Base-by-base conservation (phyloP, 2,888 invertebrate genomes). In the Byasa hedistus region DNA sequence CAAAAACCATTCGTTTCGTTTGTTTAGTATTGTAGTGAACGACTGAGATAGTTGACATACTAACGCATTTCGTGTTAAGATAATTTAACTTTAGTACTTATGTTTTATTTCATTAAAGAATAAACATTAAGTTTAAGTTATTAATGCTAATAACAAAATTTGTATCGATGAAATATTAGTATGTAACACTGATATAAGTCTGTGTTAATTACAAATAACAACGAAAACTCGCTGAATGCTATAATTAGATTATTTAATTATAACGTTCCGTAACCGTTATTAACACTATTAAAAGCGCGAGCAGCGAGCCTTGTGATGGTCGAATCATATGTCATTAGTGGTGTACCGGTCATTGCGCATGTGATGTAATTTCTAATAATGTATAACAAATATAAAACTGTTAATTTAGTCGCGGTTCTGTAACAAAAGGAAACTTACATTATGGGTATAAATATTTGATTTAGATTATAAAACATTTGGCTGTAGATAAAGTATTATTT, bases 301-400 rank as follows among this genome's bases (percentile, higher is more conserved):
- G 51, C 32, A 63, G 48, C 22, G 21, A 23, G 58, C 51, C 57
- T 57, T 57, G 27, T 64, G 63, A 64, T 57, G 39, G 12, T 48
- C 48, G 65, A 55, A 61, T 61, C 61, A 24, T 54, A 55, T 62
- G 57, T 66, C 59, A 55, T 66, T 66, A 66, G 66, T 66, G 58
- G 32, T 10, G 1, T 10, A 32, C 32, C 10, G 32, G n/a, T 32
- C 55, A 56, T 63, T 63, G 55, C 17, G 55, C 24, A 4, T 36
- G 58, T 62, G 66, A 66, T 62, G 66, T 66, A 66, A 66, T 54
- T 21, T 52, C n/a, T n/a, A 57, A 32, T 22, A 57, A 57, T 21
- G n/a, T 7, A 36, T 21, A 0, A n/a, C 17, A 36, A 36, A 21
- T 39, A 58, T 22, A n/a, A 39, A 57, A 44, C 54, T 54, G 32